Base-by-base conservation (phyloP, 2,797 vertebrate species). In the Cuculus canorus region DNA sequence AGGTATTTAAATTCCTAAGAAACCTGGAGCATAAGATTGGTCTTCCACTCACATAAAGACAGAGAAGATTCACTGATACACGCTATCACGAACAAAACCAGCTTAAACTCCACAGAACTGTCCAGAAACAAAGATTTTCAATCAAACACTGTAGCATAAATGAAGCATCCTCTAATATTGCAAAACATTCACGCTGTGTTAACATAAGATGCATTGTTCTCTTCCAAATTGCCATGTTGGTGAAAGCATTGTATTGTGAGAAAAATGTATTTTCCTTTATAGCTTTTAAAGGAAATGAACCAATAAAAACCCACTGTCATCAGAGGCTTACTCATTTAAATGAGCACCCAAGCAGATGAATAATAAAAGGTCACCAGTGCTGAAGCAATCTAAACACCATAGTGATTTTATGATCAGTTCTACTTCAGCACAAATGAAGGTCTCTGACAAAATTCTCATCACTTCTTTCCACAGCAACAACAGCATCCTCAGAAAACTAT, bases 211-310 rank as follows among this genome's bases (percentile, higher is more conserved):
- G 43, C 53, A 65, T 41, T 85, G 85, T 86, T 94, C 43, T 76
- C 94, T 64, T 91, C 37, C 50, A 68, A 91, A 54, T 10, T 64
- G 33, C 78, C 84, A 19, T 88, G 91, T 50, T 65, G 59, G 53
- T 90, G 59, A 91, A 94, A 93, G 59, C 73, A 76, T 90, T 94
- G 86, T 88, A 69, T 56, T 77, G 64, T 59, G 39, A 86, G 63
- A 86, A 83, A 92, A 76, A 87, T 2, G 35, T 81, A 56, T 88
- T 87, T 68, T 54, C 23, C 16, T 71, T 82, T 78, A 83, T 54
- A 47, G 84, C 41, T 94, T 95, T 93, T 88, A 93, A 91, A 90
- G 89, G 86, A 92, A 92, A 88, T 22, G 71, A 87, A 85, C 82
- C 60, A 91, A 92, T 92, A 92, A 91, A 95, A 91, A 39, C 5